phyloP scores from a whole-genome alignment of 2,888 invertebrate genomes.

The Pediacus dermestoides region DNA sequence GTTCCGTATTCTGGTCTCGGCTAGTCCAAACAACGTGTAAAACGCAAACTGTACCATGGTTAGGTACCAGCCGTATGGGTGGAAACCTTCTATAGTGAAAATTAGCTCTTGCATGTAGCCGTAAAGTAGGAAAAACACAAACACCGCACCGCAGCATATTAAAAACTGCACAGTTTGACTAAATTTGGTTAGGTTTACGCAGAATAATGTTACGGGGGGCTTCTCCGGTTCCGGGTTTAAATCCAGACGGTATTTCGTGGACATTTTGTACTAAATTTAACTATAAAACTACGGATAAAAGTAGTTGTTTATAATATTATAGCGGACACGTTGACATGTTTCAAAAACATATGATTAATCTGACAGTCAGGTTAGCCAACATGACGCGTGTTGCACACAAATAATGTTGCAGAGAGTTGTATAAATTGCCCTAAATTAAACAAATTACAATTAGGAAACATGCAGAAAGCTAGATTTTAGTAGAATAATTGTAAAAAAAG shows the following conservation, averaged over 20 bases:
- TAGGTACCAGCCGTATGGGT: slow-evolving; percentile 87
- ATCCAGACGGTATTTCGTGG: slow-evolving; percentile 20
- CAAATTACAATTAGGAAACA: too few relatives aligned
- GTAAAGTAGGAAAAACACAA: slow-evolving; percentile 84
- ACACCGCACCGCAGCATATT: slow-evolving; percentile 74
- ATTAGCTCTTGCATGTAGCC: slow-evolving; percentile 91
- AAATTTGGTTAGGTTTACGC: slow-evolving; percentile 67
- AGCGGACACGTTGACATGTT: slow-evolving; percentile 9
- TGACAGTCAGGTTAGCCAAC: slow-evolving; percentile 2
- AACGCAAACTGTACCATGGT: slow-evolving; percentile 88
- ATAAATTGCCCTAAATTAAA: too few relatives aligned
- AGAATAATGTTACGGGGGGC: slow-evolving; percentile 64
- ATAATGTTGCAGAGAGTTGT: slow-evolving; percentile 5
- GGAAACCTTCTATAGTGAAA: slow-evolving; percentile 85
- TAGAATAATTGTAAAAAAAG: too few relatives aligned
- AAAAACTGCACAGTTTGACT: slow-evolving; percentile 69
- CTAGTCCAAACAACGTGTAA: slow-evolving; percentile 75
- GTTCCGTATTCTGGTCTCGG: slow-evolving; percentile 65
- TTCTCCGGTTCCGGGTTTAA: slow-evolving; percentile 38
- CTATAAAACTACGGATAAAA: too few relatives aligned
- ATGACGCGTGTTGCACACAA: background rate
- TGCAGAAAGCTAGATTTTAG: too few relatives aligned
- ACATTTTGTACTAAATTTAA: slow-evolving; percentile 20
- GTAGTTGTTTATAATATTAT: too few relatives aligned
- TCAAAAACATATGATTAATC: slow-evolving; percentile 1